phyloP scores from a whole-genome alignment of 2,797 vertebrate genomes.

The Enoplosus armatus region DNA sequence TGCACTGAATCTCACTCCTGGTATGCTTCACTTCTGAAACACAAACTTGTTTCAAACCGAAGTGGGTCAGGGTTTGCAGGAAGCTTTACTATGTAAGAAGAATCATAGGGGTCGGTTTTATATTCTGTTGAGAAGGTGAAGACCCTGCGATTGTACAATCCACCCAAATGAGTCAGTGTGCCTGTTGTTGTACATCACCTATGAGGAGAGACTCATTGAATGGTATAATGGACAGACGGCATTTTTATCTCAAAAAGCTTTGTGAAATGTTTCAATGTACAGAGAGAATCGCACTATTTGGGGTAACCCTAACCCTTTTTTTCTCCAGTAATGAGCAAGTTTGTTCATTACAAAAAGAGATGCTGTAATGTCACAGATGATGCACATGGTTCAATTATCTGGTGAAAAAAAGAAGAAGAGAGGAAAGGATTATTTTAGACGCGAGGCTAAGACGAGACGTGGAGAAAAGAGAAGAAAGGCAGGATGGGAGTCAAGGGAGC shows the following conservation, averaged over 20 bases:
- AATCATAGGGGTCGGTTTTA: constrained; percentile 14
- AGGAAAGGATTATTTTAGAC: constrained; percentile 51
- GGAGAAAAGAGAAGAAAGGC: constrained; percentile 43
- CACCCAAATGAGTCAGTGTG: constrained; percentile 15
- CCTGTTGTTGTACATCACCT: background rate
- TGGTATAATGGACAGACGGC: background rate
- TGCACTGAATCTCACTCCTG: constrained; percentile 16
- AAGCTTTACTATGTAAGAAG: constrained; percentile 5
- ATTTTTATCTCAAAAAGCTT: background rate
- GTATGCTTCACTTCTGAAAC: constrained; percentile 21
- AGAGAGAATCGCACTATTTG: background rate
- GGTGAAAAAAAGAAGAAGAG: constrained; percentile 1
- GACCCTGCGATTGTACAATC: constrained; percentile 23
- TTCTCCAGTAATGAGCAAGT: constrained; percentile 1
- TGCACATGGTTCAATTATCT: constrained; percentile 28
- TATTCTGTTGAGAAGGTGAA: constrained; percentile 28
- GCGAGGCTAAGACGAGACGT: constrained; percentile 32
- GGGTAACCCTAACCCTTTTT: constrained; percentile 8
- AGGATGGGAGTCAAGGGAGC: constrained; percentile 65
- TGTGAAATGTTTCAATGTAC: background rate
- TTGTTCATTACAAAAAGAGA: background rate
- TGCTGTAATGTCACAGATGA: constrained; percentile 35
- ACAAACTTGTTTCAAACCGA: constrained; percentile 29
- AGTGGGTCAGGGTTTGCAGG: constrained; percentile 41
- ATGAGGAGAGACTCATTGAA: background rate